Percentiles rank a stretch among this genome's conserved stretches.
phyloP scores from a whole-genome alignment of 2,797 vertebrate species.

The Betta splendens region DNA sequence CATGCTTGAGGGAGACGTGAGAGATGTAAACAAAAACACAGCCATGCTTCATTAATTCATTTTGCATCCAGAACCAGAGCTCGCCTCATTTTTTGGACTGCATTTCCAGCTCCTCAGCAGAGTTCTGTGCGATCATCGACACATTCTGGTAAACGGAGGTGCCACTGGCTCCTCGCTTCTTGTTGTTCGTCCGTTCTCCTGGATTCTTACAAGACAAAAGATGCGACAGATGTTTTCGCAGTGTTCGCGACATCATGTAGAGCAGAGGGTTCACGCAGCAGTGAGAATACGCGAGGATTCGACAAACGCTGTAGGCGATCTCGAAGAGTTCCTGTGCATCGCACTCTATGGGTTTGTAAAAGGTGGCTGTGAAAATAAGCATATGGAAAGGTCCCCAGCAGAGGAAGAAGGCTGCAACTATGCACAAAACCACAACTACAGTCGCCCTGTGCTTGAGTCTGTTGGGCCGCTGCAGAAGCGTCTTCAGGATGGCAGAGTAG shows the following conservation, averaged over 20 bases:
- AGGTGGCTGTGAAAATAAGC: conserved; percentile 39
- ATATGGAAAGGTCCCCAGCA: conserved; percentile 78
- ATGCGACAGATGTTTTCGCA: conserved; percentile 51
- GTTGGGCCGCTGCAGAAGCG: conserved; percentile 45
- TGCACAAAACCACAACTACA: conserved; percentile 63
- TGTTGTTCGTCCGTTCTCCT: neutral
- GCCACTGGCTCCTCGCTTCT: neutral
- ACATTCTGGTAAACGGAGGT: conserved; percentile 12
- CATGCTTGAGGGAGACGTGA: too few species aligned
- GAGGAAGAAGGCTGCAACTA: conserved; percentile 72
- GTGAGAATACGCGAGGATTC: conserved; percentile 74
- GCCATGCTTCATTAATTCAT: too few species aligned
- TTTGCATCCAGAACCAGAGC: too few species aligned
- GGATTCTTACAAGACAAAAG: conserved; percentile 39
- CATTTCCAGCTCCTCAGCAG: conserved; percentile 2
- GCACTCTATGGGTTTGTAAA: neutral
- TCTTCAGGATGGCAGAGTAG: conserved; percentile 71
- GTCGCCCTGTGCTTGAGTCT: conserved; percentile 61
- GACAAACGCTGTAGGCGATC: conserved; percentile 20
- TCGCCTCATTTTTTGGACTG: neutral
- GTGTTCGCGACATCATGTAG: conserved; percentile 65
- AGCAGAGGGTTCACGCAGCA: conserved; percentile 81
- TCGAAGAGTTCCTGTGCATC: fast-evolving
- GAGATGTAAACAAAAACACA: too few species aligned
- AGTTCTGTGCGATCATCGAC: neutral